Percentiles rank a stretch among this genome's conserved stretches.
Conservation (phyloP, 2,113 vertebrate species). For the Abramis brama region DNA sequence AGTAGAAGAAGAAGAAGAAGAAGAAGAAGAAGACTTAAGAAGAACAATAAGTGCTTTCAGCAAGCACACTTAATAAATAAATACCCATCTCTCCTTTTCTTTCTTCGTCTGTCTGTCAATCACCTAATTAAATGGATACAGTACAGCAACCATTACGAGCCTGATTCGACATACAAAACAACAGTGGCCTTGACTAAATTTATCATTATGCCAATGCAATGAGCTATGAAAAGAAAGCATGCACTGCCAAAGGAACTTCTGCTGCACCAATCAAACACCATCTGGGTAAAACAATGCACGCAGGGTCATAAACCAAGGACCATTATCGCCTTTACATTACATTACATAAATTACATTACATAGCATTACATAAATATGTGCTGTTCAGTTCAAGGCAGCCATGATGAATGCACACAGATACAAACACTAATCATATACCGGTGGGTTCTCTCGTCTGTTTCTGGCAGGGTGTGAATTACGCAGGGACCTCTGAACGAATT, state of each 20-base stretch:
- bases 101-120: background rate
- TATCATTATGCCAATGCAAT: slow-evolving; percentile 89
- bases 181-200: slow-evolving; percentile 81
- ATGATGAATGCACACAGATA: slow-evolving; percentile 66
- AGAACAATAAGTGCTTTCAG: too few species aligned
- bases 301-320: slow-evolving; percentile 73
- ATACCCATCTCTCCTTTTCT: background rate
- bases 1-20: too few species aligned
- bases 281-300: slow-evolving; percentile 74
- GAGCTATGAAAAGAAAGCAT: slow-evolving; percentile 67
- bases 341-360: slow-evolving; percentile 72
- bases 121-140: slow-evolving; percentile 12
- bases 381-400: slow-evolving; percentile 68
- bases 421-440: slow-evolving; percentile 65
- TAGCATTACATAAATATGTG: slow-evolving; percentile 76
- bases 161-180: slow-evolving; percentile 81
- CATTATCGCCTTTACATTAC: slow-evolving; percentile 72
- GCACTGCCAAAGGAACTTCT: slow-evolving; percentile 66
- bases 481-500: slow-evolving; percentile 63
- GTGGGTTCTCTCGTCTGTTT: slow-evolving; percentile 52
- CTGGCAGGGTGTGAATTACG: slow-evolving; percentile 62
- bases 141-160: background rate
- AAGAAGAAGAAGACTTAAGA: too few species aligned
- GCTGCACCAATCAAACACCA: slow-evolving; percentile 67
- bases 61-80: too few species aligned